A percentile compares a stretch with the other conserved stretches of the same genome.
Evolutionary conservation across 2,888 invertebrate species (phyloP).

Genomic region (Ornithoptera priamus): DNA sequence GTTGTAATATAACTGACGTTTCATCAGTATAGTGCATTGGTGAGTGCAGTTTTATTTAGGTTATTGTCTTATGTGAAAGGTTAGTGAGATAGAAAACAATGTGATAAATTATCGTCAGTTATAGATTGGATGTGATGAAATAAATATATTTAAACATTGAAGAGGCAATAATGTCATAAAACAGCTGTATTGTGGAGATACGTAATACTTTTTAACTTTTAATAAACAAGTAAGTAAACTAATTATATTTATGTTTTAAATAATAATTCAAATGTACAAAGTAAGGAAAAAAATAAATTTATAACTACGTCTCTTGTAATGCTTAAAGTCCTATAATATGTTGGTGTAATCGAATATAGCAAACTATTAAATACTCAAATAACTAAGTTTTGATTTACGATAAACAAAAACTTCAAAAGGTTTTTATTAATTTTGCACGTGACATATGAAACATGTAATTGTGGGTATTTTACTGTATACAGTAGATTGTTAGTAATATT

Average conservation of each 20-base stretch:
- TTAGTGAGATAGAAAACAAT: constrained; percentile 39
- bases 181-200: not conserved
- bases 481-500: not conserved
- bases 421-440: no score
- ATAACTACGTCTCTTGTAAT: no score
- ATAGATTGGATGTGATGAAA: constrained; percentile 22
- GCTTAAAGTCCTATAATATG: no score
- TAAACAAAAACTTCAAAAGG: no score
- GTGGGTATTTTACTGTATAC: not conserved
- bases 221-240: constrained; percentile 1
- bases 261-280: no score
- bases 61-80: constrained; percentile 39
- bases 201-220: not conserved
- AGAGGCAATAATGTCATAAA: constrained; percentile 6
- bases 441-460: no score
- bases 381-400: no score
- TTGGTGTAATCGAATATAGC: no score
- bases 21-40: not conserved
- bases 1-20: not conserved
- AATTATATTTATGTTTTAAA: not conserved
- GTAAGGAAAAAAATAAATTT: no score
- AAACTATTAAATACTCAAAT: no score
- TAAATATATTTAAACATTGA: constrained; percentile 8
- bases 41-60: constrained; percentile 13
- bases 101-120: constrained; percentile 23